phyloP scores from a whole-genome alignment of 2,797 vertebrate species.

The Alcedo quadribrachys region DNA sequence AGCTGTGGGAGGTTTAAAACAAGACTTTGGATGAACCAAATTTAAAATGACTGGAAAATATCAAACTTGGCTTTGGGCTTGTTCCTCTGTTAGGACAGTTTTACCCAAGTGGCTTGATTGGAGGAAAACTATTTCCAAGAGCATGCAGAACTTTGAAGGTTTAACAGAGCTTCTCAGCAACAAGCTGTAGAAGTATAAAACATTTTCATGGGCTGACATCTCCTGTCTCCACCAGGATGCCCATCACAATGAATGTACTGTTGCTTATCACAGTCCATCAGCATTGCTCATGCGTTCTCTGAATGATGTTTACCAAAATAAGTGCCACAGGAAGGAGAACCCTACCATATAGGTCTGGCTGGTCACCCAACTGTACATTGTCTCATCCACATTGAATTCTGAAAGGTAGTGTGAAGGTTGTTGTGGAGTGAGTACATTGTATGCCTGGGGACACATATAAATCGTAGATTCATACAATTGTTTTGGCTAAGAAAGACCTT shows the following conservation, averaged over 20 bases:
- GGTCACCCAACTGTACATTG: background rate
- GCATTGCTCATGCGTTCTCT: background rate
- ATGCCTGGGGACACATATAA: rapidly evolving
- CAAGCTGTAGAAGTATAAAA: background rate
- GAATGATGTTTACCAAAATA: background rate
- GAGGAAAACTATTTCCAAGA: background rate
- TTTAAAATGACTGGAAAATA: background rate
- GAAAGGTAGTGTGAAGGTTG: background rate
- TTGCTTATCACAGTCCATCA: background rate
- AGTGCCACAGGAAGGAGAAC: background rate
- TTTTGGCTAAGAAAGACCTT: no score
- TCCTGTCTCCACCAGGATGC: background rate
- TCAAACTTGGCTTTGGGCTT: background rate
- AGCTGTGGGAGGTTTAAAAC: background rate
- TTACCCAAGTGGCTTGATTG: background rate
- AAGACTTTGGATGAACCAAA: background rate
- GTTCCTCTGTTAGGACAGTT: background rate
- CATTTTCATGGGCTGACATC: background rate
- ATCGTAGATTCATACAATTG: no score
- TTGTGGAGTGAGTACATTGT: background rate
- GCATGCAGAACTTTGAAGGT: background rate
- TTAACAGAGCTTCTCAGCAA: background rate
- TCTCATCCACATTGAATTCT: background rate
- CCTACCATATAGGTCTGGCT: background rate
- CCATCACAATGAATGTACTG: background rate